phyloP scores from a whole-genome alignment of 23 tunicate genomes.

The Aplidium turbinatum region DNA sequence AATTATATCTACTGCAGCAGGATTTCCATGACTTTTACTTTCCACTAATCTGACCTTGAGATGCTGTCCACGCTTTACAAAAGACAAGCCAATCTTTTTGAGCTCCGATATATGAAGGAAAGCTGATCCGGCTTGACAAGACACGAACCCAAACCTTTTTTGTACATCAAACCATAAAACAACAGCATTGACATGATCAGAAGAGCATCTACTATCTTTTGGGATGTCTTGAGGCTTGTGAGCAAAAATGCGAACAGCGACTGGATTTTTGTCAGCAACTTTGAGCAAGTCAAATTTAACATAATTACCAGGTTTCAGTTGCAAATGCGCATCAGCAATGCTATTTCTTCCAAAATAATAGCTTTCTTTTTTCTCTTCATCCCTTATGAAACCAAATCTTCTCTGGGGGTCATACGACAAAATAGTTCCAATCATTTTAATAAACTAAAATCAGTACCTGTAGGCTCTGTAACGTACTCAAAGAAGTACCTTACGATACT shows the following conservation, averaged over 20 bases:
- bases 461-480: too few species aligned
- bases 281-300: conserved; percentile 29
- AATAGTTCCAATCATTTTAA: conserved; percentile 23
- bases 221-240: neutral
- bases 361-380: neutral
- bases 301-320: conserved; percentile 1
- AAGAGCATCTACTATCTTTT: neutral
- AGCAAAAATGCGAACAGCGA: conserved; percentile 39
- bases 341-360: conserved; percentile 39
- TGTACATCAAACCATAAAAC: conserved; percentile 34
- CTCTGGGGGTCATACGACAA: conserved; percentile 19
- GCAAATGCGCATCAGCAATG: conserved; percentile 1
- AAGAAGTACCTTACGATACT: too few species aligned
- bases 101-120: conserved; percentile 42
- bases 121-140: conserved; percentile 28
- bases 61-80: conserved; percentile 6
- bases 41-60: conserved; percentile 31
- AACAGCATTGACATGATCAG: conserved; percentile 11
- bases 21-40: conserved; percentile 20
- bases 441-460: too few species aligned
- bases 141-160: conserved; percentile 64
- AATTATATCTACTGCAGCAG: neutral
- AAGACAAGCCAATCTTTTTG: conserved; percentile 8
- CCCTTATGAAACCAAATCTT: conserved; percentile 32
- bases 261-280: conserved; percentile 15